phyloP scores from a whole-genome alignment of 2,113 vertebrate species.

The Misgurnus mizolepis region DNA sequence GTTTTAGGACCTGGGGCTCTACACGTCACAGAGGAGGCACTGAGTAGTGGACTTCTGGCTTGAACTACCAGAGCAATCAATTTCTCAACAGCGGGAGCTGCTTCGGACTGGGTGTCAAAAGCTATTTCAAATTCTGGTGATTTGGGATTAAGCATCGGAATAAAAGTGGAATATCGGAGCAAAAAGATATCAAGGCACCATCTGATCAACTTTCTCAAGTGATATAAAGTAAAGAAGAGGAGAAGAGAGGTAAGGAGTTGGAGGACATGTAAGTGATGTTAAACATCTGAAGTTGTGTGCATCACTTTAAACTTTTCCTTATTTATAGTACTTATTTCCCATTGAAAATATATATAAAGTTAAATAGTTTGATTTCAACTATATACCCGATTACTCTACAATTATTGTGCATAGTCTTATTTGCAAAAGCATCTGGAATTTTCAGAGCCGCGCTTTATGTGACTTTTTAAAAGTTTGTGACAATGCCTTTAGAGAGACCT shows the following conservation, averaged over 20 bases:
- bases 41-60: slow-evolving; percentile 59
- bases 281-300: not conserved
- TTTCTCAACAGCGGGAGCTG: slow-evolving; percentile 71
- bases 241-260: slow-evolving; percentile 39
- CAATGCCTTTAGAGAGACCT: not conserved
- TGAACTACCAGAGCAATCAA: slow-evolving; percentile 70
- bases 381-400: not conserved
- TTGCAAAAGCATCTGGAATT: not conserved
- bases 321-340: no score
- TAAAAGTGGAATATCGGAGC: slow-evolving; percentile 35
- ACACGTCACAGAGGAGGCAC: slow-evolving; percentile 24
- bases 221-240: slow-evolving; percentile 16
- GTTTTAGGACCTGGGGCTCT: slow-evolving; percentile 74
- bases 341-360: no score
- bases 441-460: not conserved
- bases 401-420: not conserved
- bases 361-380: not conserved
- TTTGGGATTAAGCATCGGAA: slow-evolving; percentile 38
- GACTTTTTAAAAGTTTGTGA: slow-evolving; percentile 2
- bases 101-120: slow-evolving; percentile 59
- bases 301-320: not conserved
- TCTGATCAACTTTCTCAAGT: slow-evolving; percentile 30
- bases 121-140: slow-evolving; percentile 5
- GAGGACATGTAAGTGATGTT: not conserved
- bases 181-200: slow-evolving; percentile 33